These are phyloP conservation scores for Crenuchus spilurus DNA, from an alignment of 2,797 vertebrate genomes.

Conservation along the genomic window DNA sequence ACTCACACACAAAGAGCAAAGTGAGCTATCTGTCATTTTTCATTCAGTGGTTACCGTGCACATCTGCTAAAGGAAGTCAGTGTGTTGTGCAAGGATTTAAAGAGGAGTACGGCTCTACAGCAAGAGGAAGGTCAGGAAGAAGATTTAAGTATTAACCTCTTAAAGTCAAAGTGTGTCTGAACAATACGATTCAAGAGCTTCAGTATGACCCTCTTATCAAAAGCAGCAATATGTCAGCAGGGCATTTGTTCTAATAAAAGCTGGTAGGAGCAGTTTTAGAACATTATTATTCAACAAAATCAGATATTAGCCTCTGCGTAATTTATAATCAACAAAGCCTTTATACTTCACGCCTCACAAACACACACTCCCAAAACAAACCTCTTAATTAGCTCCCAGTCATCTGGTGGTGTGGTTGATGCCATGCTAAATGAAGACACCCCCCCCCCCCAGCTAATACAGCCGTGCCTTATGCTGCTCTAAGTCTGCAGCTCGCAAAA, in stretches of 20 bases:
- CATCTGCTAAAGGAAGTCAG: background rate
- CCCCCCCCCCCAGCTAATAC: conserved; percentile 21
- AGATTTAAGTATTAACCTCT: background rate
- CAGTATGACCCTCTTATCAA: background rate
- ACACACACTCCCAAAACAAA: background rate
- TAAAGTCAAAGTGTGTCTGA: background rate
- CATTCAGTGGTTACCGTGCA: background rate
- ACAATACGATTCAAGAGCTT: conserved; percentile 5
- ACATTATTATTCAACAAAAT: background rate
- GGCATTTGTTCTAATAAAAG: background rate
- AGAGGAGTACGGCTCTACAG: background rate
- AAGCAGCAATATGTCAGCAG: no score
- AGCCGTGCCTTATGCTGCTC: conserved; percentile 40
- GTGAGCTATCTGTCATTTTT: background rate
- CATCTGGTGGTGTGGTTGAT: conserved; percentile 8
- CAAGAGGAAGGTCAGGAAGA: background rate
- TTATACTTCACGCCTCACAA: background rate
- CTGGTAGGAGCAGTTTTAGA: background rate
- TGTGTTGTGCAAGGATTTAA: background rate
- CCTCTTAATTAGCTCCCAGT: conserved; percentile 22
- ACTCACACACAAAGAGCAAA: background rate
- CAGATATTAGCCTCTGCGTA: no score
- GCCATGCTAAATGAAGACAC: conserved; percentile 12
- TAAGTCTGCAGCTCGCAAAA: conserved; percentile 53
- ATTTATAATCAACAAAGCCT: background rate